Conservation (phyloP, 2,797 vertebrate genomes). For the Phrynocephalus guinanensis region DNA sequence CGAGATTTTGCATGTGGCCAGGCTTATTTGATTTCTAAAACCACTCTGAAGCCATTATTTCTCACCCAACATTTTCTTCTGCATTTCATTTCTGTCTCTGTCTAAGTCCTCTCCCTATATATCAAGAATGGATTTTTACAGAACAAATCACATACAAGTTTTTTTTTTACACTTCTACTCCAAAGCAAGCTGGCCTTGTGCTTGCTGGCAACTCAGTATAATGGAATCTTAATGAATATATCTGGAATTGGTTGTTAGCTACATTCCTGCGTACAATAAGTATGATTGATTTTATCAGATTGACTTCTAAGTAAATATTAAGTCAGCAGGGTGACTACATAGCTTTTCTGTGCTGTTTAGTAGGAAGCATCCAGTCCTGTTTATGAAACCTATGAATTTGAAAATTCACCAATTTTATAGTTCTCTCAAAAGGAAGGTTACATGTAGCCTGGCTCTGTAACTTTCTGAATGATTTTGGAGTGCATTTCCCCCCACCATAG, state of each 20-base stretch:
- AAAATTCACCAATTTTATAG: neutral
- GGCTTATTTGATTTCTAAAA: neutral
- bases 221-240: neutral
- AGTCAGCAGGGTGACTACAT: neutral
- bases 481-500: no score
- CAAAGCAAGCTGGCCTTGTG: no score
- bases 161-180: neutral
- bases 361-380: neutral
- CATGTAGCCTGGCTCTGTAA: neutral
- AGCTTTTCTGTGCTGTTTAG: neutral
- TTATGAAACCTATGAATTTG: neutral
- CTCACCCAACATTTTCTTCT: neutral
- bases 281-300: neutral
- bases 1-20: neutral
- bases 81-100: neutral
- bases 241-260: neutral
- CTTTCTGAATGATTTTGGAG: no score
- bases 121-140: neutral
- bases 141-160: no score
- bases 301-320: neutral
- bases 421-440: neutral
- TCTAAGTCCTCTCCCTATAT: neutral
- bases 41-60: neutral
- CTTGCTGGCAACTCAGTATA: neutral
- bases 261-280: neutral